Evolutionary conservation across 2,113 vertebrate species (phyloP).

Genomic region (Gymnobelideus leadbeateri): DNA sequence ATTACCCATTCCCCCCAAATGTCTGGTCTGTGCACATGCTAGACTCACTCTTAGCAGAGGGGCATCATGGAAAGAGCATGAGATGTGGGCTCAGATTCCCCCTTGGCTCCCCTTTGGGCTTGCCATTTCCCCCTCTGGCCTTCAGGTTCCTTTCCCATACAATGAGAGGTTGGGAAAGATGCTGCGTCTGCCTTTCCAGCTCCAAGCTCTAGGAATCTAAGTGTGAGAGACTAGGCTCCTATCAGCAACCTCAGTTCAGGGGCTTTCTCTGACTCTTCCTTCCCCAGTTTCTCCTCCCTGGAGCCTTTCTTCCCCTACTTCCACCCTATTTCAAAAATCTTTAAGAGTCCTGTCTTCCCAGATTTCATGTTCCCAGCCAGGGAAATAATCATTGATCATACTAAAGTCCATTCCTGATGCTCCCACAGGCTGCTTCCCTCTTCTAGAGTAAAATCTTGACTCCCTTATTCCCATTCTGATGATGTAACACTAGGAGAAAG

Average conservation of each 20-base stretch:
- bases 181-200: background rate
- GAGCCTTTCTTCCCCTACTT: background rate
- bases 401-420: conserved; percentile 15
- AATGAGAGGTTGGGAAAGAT: background rate
- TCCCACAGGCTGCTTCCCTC: background rate
- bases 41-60: background rate
- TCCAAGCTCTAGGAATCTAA: background rate
- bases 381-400: background rate
- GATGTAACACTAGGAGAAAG: background rate
- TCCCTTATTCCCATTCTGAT: background rate
- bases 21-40: background rate
- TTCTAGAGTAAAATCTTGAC: background rate
- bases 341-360: background rate
- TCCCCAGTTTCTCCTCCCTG: background rate
- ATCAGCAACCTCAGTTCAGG: background rate
- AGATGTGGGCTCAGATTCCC: background rate
- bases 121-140: background rate
- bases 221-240: background rate
- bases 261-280: background rate
- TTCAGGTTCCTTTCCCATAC: background rate
- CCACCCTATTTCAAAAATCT: background rate
- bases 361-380: background rate
- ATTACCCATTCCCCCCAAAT: background rate
- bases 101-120: background rate
- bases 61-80: background rate